Conservation (phyloP, 2,888 invertebrate genomes). For the Anthoptus insignis region DNA sequence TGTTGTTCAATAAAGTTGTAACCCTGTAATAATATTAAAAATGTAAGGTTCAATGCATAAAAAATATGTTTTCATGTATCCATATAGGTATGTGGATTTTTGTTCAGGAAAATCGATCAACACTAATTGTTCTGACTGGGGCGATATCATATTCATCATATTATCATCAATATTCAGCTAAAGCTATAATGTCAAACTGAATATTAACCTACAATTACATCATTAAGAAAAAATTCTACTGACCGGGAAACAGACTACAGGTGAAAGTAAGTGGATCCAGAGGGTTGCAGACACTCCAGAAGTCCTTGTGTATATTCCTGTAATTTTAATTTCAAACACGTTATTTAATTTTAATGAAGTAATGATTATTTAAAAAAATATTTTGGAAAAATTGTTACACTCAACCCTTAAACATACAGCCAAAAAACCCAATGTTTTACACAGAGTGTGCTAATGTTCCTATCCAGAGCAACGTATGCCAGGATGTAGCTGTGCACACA, state of each 20-base stretch:
- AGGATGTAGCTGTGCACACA: slow-evolving; percentile 66
- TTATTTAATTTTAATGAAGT: too few species aligned
- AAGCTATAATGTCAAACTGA: too few species aligned
- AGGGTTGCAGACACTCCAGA: too few species aligned
- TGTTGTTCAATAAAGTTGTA: too few species aligned
- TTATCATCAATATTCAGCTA: too few species aligned
- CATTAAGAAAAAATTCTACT: too few species aligned
- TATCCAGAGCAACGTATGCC: slow-evolving; percentile 81
- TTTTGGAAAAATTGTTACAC: slow-evolving; percentile 63
- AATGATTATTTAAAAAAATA: neutral
- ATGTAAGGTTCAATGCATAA: neutral
- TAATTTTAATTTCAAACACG: too few species aligned
- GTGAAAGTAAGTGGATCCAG: too few species aligned
- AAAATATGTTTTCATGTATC: too few species aligned
- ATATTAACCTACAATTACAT: too few species aligned
- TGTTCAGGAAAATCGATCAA: slow-evolving; percentile 40
- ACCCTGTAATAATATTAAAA: neutral
- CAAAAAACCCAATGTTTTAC: slow-evolving; percentile 73
- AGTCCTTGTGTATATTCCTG: too few species aligned
- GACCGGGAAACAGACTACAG: too few species aligned
- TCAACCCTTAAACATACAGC: slow-evolving; percentile 77
- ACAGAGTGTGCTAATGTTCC: slow-evolving; percentile 82
- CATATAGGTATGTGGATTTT: neutral
- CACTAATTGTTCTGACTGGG: slow-evolving; percentile 42
- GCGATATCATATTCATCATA: slow-evolving; percentile 47